These are phyloP conservation scores for Oikopleura dioica DNA, from an alignment of 23 tunicate genomes.

Conservation along the genomic window DNA sequence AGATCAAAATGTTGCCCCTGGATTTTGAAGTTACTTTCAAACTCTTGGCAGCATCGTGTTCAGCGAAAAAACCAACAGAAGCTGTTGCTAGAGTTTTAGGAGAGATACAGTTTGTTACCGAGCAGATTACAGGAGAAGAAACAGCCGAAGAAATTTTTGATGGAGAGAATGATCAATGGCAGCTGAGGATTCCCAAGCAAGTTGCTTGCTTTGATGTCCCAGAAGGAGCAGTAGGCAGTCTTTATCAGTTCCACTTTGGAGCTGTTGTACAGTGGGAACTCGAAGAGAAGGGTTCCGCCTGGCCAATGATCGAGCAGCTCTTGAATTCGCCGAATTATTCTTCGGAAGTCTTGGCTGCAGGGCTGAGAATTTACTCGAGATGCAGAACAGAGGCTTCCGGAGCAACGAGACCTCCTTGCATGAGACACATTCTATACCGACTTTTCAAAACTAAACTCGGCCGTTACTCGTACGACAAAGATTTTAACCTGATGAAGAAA, in stretches of 20 bases:
- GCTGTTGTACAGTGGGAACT: not conserved
- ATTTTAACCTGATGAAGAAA: too few relatives aligned
- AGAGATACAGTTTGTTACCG: not conserved
- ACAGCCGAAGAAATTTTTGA: not conserved
- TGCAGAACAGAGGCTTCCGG: too few relatives aligned
- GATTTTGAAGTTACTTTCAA: not conserved
- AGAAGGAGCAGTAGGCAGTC: not conserved
- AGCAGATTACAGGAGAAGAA: not conserved
- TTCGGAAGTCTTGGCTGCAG: too few relatives aligned
- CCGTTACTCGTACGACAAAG: too few relatives aligned
- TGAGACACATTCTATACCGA: too few relatives aligned
- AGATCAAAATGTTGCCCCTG: not conserved
- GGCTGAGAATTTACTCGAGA: too few relatives aligned
- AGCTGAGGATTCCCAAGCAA: not conserved
- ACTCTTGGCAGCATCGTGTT: not conserved
- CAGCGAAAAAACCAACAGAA: not conserved
- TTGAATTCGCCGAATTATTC: too few relatives aligned
- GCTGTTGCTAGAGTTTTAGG: too few relatives aligned
- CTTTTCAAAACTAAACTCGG: too few relatives aligned
- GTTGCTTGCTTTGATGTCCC: not conserved
- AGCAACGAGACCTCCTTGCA: too few relatives aligned
- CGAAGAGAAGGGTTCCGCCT: too few relatives aligned
- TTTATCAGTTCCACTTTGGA: not conserved
- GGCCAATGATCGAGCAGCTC: too few relatives aligned
- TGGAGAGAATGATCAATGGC: not conserved